These are phyloP conservation scores for Sterna hirundo DNA, from an alignment of 2,113 vertebrate species.

Conservation along the genomic window DNA sequence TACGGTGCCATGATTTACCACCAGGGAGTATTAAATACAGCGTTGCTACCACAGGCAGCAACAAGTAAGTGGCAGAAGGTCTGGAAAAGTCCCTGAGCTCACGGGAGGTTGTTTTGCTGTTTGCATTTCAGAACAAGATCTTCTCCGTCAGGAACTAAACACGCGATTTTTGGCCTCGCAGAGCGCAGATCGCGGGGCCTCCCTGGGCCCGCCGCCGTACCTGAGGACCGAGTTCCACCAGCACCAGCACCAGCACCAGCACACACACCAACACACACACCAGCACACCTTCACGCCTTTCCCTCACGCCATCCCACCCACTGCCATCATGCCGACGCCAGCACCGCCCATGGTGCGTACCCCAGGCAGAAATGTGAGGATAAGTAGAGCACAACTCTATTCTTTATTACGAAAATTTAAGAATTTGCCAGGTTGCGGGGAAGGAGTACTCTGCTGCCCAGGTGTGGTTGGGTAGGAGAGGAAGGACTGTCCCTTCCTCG, in stretches of 20 bases:
- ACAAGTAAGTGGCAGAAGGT: not conserved
- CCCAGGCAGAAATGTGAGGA: conserved; percentile 98
- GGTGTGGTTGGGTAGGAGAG: not conserved
- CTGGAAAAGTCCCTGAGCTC: not conserved
- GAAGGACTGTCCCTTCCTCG: not conserved
- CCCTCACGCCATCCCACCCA: conserved; percentile 91
- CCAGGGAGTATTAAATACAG: not conserved
- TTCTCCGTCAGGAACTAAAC: conserved; percentile 96
- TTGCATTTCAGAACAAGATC: conserved; percentile 90
- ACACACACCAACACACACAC: conserved; percentile 98
- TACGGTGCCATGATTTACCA: not conserved
- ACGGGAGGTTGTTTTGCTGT: not conserved
- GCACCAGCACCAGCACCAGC: conserved; percentile 94
- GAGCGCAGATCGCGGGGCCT: conserved; percentile 94
- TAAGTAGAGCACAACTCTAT: conserved; percentile 85
- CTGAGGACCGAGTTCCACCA: conserved; percentile 98
- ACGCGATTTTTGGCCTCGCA: conserved; percentile 97
- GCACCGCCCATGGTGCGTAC: conserved; percentile 99
- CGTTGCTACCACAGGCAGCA: not conserved
- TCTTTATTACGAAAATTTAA: conserved; percentile 36
- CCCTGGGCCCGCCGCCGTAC: conserved; percentile 94
- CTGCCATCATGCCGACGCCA: conserved; percentile 96
- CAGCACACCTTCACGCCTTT: conserved; percentile 99
- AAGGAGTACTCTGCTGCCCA: not conserved
- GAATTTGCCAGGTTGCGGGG: not conserved